phyloP scores from a whole-genome alignment of 2,113 vertebrate genomes.

The Alouatta palliata region DNA sequence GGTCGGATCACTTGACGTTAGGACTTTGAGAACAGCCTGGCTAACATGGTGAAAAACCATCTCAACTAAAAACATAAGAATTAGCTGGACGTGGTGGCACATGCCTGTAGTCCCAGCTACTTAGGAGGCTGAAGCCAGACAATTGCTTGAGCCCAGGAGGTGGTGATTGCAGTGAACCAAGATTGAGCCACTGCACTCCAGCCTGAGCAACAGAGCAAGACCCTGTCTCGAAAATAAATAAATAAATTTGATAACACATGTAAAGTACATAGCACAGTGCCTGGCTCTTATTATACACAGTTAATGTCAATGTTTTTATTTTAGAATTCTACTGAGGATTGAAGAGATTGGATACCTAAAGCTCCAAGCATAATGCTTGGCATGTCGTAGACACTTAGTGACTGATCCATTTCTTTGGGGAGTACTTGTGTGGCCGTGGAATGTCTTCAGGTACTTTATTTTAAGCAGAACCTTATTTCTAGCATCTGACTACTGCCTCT shows the following conservation, averaged over 20 bases:
- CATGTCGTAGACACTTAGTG: not conserved
- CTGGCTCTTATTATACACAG: not conserved
- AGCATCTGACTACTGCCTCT: not conserved
- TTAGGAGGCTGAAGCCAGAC: too few species aligned
- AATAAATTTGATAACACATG: not conserved
- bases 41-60: too few species aligned
- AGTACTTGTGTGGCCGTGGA: not conserved
- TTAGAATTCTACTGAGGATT: not conserved
- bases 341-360: not conserved
- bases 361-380: not conserved
- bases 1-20: too few species aligned
- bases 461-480: not conserved
- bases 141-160: too few species aligned
- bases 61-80: too few species aligned
- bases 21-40: too few species aligned
- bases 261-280: not conserved
- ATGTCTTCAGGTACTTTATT: not conserved
- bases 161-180: too few species aligned
- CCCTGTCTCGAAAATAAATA: too few species aligned
- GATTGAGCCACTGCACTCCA: too few species aligned
- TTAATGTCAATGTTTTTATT: not conserved
- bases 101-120: too few species aligned
- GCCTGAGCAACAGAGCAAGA: too few species aligned
- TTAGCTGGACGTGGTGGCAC: too few species aligned
- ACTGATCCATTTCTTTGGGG: conserved; percentile 19